These are phyloP conservation scores for Drosophila maculinotata DNA, from an alignment of 2,888 invertebrate species.

Conservation along the genomic window DNA sequence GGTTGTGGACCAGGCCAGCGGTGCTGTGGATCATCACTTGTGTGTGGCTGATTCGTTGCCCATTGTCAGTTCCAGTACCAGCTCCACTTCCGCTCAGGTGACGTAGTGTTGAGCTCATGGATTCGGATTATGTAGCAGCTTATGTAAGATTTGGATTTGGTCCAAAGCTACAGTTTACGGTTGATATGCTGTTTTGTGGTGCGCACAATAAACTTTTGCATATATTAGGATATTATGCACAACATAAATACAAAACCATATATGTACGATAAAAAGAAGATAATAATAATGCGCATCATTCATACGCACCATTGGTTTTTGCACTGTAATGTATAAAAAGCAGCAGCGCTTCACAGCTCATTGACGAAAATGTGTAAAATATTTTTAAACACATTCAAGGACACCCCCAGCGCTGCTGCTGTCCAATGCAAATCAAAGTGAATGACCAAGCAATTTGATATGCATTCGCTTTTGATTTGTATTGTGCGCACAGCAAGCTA, in stretches of 20 bases:
- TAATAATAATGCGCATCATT: conserved; percentile 38
- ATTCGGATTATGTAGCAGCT: conserved; percentile 2
- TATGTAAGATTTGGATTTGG: conserved; percentile 26
- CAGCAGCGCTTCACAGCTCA: conserved; percentile 34
- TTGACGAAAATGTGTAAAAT: conserved; percentile 17
- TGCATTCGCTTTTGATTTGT: conserved; percentile 7
- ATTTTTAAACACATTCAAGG: conserved; percentile 17
- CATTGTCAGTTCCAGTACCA: conserved; percentile 7
- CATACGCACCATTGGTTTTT: conserved; percentile 58
- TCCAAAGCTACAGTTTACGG: conserved; percentile 38
- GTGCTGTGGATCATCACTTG: conserved; percentile 66
- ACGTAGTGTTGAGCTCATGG: conserved; percentile 28
- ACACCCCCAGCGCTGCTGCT: not conserved
- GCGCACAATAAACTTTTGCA: conserved; percentile 47
- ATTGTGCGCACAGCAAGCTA: conserved; percentile 5
- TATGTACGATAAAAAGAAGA: conserved; percentile 6
- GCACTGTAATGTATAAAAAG: conserved; percentile 16
- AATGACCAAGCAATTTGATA: conserved; percentile 21
- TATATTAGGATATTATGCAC: conserved; percentile 30
- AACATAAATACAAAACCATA: conserved; percentile 1
- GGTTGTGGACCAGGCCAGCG: conserved; percentile 64
- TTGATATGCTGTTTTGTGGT: conserved; percentile 36
- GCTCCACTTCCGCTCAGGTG: not conserved
- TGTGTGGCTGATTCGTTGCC: conserved; percentile 12
- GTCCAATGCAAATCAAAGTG: conserved; percentile 22